phyloP scores from a whole-genome alignment of 1,140 invertebrate species.

The Drosophila bocki region DNA sequence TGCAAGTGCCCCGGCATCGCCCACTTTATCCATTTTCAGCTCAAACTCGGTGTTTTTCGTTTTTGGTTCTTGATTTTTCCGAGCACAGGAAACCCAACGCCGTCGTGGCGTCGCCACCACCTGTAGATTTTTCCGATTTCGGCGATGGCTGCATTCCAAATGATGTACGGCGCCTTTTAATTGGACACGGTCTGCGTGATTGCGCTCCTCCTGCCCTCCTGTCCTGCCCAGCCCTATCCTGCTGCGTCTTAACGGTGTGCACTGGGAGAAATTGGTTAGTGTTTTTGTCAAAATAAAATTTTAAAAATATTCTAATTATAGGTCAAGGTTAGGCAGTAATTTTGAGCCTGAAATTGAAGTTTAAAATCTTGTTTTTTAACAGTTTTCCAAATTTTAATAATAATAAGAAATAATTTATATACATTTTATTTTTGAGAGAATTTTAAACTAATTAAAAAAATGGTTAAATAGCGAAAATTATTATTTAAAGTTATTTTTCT shows the following conservation, averaged over 20 bases:
- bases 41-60: constrained; percentile 16
- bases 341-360: no score
- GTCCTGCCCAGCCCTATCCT: constrained; percentile 10
- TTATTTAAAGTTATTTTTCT: no score
- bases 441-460: no score
- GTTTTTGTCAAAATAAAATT: no score
- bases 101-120: constrained; percentile 61
- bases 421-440: no score
- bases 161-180: constrained; percentile 82
- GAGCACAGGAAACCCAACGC: constrained; percentile 60
- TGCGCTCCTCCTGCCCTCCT: constrained; percentile 30
- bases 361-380: no score
- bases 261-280: constrained; percentile 5
- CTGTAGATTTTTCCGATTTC: constrained; percentile 73
- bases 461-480: no score
- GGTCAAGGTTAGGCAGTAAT: no score
- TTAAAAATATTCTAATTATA: no score
- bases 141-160: constrained; percentile 68
- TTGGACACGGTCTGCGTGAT: constrained; percentile 81
- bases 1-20: constrained; percentile 20
- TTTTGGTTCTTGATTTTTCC: constrained; percentile 24
- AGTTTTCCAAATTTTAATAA: no score
- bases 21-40: constrained; percentile 15
- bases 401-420: no score
- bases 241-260: constrained; percentile 21